A percentile compares a stretch with the other conserved stretches of the same genome.
Conservation (phyloP, 2,797 vertebrate genomes). For the Zenarchopterus dispar region DNA sequence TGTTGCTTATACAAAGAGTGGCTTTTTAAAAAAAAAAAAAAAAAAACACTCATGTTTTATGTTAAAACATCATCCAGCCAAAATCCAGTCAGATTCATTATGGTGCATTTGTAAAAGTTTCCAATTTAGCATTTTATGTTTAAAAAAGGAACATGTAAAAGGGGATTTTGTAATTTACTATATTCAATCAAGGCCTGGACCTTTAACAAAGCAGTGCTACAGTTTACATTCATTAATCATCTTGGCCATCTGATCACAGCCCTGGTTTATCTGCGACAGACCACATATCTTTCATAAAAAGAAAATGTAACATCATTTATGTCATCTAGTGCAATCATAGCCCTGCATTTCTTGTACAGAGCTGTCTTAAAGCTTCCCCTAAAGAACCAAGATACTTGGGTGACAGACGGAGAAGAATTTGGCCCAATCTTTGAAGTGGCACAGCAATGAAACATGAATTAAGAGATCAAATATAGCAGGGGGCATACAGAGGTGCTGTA, state of each 20-base stretch:
- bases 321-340: conserved; percentile 78
- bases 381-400: conserved; percentile 37
- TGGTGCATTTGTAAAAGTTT: conserved; percentile 14
- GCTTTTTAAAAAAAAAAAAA: too few relatives aligned
- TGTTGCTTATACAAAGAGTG: too few relatives aligned
- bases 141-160: conserved; percentile 7
- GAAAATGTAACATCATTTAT: conserved; percentile 37
- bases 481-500: conserved; percentile 9
- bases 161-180: conserved; percentile 39
- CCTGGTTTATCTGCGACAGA: conserved; percentile 49
- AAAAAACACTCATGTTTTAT: neutral
- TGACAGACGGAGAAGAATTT: conserved; percentile 41
- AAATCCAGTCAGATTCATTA: conserved; percentile 36
- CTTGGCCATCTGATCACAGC: conserved; percentile 48
- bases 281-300: conserved; percentile 48
- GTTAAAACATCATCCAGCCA: conserved; percentile 31
- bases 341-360: conserved; percentile 67
- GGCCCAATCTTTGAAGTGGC: conserved; percentile 52
- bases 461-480: conserved; percentile 28
- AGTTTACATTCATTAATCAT: conserved; percentile 75
- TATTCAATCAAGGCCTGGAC: conserved; percentile 43
- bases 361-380: conserved; percentile 63
- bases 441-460: conserved; percentile 35
- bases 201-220: conserved; percentile 67
- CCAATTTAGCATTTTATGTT: conserved; percentile 19